These are phyloP conservation scores for Gallinago solitaria DNA, from an alignment of 2,797 vertebrate genomes.

Conservation along the genomic window DNA sequence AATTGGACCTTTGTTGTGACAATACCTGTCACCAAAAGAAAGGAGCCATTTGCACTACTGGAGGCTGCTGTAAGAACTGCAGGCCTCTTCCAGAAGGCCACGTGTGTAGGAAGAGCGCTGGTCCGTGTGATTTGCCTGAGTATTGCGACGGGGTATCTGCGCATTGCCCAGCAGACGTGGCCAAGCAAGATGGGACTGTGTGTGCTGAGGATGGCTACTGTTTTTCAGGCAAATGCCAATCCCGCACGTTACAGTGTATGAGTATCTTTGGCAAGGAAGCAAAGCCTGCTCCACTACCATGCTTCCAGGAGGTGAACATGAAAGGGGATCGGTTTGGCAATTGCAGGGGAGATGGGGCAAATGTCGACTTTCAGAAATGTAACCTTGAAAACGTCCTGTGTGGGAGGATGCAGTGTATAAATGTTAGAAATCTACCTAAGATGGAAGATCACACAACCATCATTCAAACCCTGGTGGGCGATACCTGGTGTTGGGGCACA, in stretches of 20 bases:
- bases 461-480: background rate
- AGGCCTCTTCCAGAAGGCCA: conserved; percentile 49
- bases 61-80: conserved; percentile 86
- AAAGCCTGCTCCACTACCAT: background rate
- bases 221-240: conserved; percentile 25
- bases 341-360: conserved; percentile 62
- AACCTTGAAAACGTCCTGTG: background rate
- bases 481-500: conserved; percentile 16
- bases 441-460: background rate
- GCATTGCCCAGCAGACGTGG: conserved; percentile 51
- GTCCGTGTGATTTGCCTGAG: conserved; percentile 62
- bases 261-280: conserved; percentile 42
- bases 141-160: conserved; percentile 56
- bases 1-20: conserved; percentile 83
- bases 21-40: conserved; percentile 78
- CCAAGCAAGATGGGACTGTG: conserved; percentile 54
- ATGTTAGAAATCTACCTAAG: background rate
- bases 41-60: conserved; percentile 83
- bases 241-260: background rate
- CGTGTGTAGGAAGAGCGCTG: conserved; percentile 31
- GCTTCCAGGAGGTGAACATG: conserved; percentile 39
- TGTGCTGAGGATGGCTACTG: conserved; percentile 40
- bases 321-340: conserved; percentile 59
- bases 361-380: background rate
- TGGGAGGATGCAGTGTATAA: conserved; percentile 4